Conservation (phyloP, 2,888 invertebrate species). For the Agonopterix arenella region DNA sequence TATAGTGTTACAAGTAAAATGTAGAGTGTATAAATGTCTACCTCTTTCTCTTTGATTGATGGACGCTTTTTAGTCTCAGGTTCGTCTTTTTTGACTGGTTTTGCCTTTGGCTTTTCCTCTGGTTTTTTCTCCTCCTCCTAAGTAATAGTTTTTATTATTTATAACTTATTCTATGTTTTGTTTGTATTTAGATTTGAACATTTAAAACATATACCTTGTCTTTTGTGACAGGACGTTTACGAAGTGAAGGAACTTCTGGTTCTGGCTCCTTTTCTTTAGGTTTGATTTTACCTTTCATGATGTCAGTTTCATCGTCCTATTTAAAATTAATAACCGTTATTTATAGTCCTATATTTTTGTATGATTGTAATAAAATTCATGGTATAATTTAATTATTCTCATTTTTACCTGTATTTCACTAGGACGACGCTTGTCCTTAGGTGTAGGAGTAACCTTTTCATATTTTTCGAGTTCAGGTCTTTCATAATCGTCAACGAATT, state of each 20-base stretch:
- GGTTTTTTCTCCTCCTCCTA: conserved; percentile 66
- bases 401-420: conserved; percentile 56
- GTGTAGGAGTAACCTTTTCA: conserved; percentile 70
- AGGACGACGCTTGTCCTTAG: conserved; percentile 59
- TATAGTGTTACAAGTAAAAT: conserved; percentile 21
- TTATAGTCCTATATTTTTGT: conserved; percentile 2
- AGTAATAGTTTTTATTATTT: conserved; percentile 12
- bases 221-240: conserved; percentile 60
- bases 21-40: conserved; percentile 21
- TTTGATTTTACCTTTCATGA: conserved; percentile 67
- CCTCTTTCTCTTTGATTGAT: conserved; percentile 68
- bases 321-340: conserved; percentile 14
- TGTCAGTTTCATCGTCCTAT: conserved; percentile 59
- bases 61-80: conserved; percentile 59
- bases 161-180: conserved; percentile 3
- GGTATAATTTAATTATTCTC: neutral
- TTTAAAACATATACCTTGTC: conserved; percentile 48
- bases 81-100: conserved; percentile 55
- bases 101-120: conserved; percentile 66
- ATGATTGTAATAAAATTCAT: neutral
- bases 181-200: neutral
- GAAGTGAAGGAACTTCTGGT: conserved; percentile 56
- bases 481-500: conserved; percentile 83
- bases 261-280: conserved; percentile 64
- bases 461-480: conserved; percentile 83